Evolutionary conservation across 2,797 vertebrate species (phyloP).

Genomic region (Hydrocynus forskahlii): DNA sequence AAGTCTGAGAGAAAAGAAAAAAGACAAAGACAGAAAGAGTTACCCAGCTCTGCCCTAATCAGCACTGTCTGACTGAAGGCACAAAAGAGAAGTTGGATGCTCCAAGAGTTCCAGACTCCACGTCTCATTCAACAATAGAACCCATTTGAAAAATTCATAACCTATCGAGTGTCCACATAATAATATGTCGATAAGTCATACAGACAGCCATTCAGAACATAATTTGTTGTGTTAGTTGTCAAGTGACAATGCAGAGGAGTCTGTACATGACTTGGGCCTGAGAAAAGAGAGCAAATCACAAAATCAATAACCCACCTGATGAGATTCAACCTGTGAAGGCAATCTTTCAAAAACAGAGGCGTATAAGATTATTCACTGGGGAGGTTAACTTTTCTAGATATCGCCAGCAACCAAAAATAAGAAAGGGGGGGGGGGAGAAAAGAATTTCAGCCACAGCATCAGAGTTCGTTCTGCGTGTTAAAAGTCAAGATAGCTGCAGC

Average conservation of each 20-base stretch:
- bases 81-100: slow-evolving; percentile 9
- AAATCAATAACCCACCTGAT: slow-evolving; percentile 43
- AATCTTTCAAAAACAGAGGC: slow-evolving; percentile 33
- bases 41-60: background rate
- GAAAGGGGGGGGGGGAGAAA: background rate
- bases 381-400: background rate
- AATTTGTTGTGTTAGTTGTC: slow-evolving; percentile 35
- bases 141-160: slow-evolving; percentile 19
- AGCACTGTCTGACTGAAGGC: background rate
- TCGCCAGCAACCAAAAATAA: background rate
- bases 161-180: slow-evolving; percentile 27
- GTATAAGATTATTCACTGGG: slow-evolving; percentile 1
- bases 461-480: slow-evolving; percentile 20
- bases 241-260: slow-evolving; percentile 27
- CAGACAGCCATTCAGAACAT: slow-evolving; percentile 33
- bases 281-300: slow-evolving; percentile 38
- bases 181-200: slow-evolving; percentile 48
- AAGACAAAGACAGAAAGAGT: slow-evolving; percentile 49
- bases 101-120: slow-evolving; percentile 2
- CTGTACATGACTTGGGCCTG: background rate
- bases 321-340: slow-evolving; percentile 38
- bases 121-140: slow-evolving; percentile 35
- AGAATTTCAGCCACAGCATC: background rate
- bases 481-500: slow-evolving; percentile 9
- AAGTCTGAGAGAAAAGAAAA: background rate